Evolutionary conservation across 2,797 vertebrate species (phyloP).

Genomic region (Prunella strophiata): DNA sequence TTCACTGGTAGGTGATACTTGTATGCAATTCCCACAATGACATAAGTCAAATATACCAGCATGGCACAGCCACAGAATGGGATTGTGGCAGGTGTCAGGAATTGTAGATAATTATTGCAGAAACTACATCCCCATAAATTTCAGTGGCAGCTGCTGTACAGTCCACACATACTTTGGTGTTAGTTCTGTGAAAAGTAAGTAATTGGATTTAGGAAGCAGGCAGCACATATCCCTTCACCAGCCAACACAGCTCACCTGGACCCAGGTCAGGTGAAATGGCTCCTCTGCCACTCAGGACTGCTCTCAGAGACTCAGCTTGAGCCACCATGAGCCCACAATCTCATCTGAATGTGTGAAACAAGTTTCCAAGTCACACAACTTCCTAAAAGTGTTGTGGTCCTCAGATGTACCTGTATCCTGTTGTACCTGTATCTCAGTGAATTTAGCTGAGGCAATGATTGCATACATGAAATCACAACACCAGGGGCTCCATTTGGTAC

Average conservation of each 20-base stretch:
- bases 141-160: background rate
- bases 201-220: background rate
- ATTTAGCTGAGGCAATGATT: background rate
- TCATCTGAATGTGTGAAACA: background rate
- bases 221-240: background rate
- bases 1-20: background rate
- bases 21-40: background rate
- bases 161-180: background rate
- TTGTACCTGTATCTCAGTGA: background rate
- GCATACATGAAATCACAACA: background rate
- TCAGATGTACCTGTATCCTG: fast-evolving
- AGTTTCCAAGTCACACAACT: background rate
- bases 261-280: background rate
- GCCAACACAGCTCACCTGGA: background rate
- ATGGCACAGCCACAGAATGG: background rate
- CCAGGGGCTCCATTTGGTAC: background rate
- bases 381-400: background rate
- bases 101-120: background rate
- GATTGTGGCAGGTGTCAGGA: background rate
- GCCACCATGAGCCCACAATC: background rate
- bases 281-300: background rate
- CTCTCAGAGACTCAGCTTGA: background rate
- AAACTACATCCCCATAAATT: background rate
- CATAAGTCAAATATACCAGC: background rate
- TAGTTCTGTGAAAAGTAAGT: background rate